Evolutionary conservation across 2,113 vertebrate genomes (phyloP).

Genomic region (Rattus norvegicus): DNA sequence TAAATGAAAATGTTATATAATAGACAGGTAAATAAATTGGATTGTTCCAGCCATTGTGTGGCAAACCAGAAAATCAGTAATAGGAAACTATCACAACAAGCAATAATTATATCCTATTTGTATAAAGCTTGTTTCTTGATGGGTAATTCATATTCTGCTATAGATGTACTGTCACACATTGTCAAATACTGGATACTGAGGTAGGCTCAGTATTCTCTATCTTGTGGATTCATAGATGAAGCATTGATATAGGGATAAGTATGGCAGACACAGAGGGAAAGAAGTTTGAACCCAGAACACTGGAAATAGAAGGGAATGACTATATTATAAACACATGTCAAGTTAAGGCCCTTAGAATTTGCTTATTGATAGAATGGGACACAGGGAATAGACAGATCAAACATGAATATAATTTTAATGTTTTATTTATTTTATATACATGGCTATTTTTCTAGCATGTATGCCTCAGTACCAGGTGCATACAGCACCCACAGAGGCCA

Average conservation of each 20-base stretch:
- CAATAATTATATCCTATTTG: background rate
- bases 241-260: background rate
- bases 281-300: background rate
- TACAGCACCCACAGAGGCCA: background rate
- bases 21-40: background rate
- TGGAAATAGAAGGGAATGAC: conserved; percentile 1
- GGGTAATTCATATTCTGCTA: background rate
- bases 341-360: background rate
- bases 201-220: background rate
- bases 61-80: background rate
- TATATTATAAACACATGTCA: background rate
- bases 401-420: background rate
- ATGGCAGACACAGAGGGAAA: background rate
- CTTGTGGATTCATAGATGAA: too few species aligned
- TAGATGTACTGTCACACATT: background rate
- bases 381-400: background rate
- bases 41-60: background rate
- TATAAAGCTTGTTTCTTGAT: background rate
- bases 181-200: background rate
- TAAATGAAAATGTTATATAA: background rate
- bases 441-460: background rate
- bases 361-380: background rate
- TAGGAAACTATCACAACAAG: background rate
- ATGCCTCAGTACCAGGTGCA: too few species aligned
- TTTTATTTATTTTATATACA: background rate